Evolutionary conservation across 2,797 vertebrate species (phyloP), one percentile per base, ranked within the genome.

Genomic region (Carapus acus): DNA sequence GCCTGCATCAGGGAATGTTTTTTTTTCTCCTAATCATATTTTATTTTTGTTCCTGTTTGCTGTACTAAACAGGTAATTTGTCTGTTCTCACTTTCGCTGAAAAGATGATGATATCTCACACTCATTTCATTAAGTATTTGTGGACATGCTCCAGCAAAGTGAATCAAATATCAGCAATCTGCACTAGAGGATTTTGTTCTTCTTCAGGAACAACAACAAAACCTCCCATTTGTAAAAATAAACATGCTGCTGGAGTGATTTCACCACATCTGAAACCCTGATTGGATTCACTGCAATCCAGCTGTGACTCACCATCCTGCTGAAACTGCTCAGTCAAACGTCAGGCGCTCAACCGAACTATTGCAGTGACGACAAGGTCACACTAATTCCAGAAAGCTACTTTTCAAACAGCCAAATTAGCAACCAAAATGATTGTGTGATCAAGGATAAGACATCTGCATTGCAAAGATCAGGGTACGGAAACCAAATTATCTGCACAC

Each of bases 211-310:
- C n/a, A 37, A 34, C 34, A 16, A 34, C 27, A 16, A 44, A 16
- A 19, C 8, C 17, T 8, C 16, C 40, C 53, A 39, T 57, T 52
- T 41, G 48, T 55, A 48, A 60, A 20, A 78, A 64, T 12, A 57
- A 53, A 42, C 50, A 12, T 40, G 44, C 43, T 47, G 64, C 48
- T 59, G 59, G 57, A 36, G 22, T 34, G 49, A 50, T 0, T 23
- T 33, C 2, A 78, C 82, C 80, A 81, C 78, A 82, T 76, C 63
- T 61, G 50, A 78, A 60, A 67, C 18, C 18, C 0, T 1, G 8
- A 49, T 14, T 50, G 63, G 69, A 54, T 49, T 41, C 33, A 52
- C n/a, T 23, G 31, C 53, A 47, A 59, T 67, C 68, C 76, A 73
- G 67, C 76, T 71, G 62, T 0, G 31, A 44, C 29, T 67, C 56